These are phyloP conservation scores for Macrobrachium rosenbergii DNA, from an alignment of 1,140 invertebrate species.

Conservation along the genomic window DNA sequence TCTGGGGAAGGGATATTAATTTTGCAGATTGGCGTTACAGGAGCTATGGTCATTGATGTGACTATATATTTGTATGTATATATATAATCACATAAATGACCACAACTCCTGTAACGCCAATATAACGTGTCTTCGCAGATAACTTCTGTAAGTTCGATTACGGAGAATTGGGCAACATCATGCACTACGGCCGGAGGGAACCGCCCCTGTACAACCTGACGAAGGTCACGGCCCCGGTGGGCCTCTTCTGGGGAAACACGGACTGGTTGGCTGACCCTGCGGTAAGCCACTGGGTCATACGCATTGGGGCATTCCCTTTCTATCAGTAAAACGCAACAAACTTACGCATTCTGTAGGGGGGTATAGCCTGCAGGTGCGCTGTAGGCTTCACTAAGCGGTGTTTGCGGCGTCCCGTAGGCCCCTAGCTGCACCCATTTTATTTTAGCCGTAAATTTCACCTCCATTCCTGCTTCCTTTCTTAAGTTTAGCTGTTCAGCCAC, in stretches of 20 bases:
- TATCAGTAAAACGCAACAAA: neutral
- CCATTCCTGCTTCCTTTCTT: too few relatives aligned
- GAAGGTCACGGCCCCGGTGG: constrained; percentile 74
- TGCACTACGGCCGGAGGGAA: constrained; percentile 70
- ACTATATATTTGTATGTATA: too few relatives aligned
- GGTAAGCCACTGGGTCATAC: neutral
- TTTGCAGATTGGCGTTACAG: too few relatives aligned
- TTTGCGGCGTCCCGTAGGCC: too few relatives aligned
- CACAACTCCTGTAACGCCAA: too few relatives aligned
- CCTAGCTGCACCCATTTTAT: too few relatives aligned
- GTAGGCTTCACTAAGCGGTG: too few relatives aligned
- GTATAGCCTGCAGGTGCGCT: neutral
- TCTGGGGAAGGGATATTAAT: too few relatives aligned
- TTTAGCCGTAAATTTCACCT: too few relatives aligned
- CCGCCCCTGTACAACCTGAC: constrained; percentile 75
- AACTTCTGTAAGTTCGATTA: constrained; percentile 69
- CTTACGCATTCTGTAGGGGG: neutral
- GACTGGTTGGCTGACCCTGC: constrained; percentile 73
- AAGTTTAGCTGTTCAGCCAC: too few relatives aligned
- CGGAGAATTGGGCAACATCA: constrained; percentile 69
- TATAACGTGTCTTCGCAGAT: constrained; percentile 8
- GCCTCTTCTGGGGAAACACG: constrained; percentile 76
- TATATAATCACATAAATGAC: too few relatives aligned
- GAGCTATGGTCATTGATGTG: too few relatives aligned
- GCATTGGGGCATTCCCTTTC: neutral